Base-by-base conservation (phyloP, 2,888 invertebrate genomes). In the Agrochola circellaris region DNA sequence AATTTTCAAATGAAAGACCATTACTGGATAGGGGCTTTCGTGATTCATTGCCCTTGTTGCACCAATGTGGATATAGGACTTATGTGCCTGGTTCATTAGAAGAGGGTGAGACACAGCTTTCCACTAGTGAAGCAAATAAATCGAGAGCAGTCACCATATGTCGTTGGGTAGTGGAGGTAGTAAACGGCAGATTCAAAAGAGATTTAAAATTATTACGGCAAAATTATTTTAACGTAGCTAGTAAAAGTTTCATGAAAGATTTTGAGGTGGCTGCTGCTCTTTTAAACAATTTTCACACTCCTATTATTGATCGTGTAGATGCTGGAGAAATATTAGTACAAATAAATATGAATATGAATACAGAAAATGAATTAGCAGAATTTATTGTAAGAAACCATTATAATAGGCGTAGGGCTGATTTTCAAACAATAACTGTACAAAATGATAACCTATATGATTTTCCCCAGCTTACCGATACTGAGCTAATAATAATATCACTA, bases 111-210 rank as follows among this genome's bases (percentile, higher is more conserved):
- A 69, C 60, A 34, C 74, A 70, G 64, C 48, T 78, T 13, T 71
- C 77, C 4, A 81, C 74, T 30, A 58, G 23, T 0, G 64, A 76
- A 34, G 79, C 79, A 42, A 79, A 79, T 72, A 79, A 79, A 65
- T 74, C 74, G 0, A 71, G 82, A 48, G 60, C n/a, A n/a, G n/a
- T n/a, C 68, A 82, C 77, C 60, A 60, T 60, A 20, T 60, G 30
- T 30, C 60, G 30, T 30, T 30, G 60, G 60, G 26, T 20, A 30
- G 30, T 60, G 30, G 60, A 20, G n/a, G n/a, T 60, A 30, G 26
- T 60, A 9, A 60, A 60, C 20, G 60, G 60, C 60, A 30, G 26
- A 60, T 60, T 60, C 1, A 60, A 60, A 60, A 17, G 60, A 17
- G 60, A 60, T 20, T 30, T 60, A 20, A 65, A 65, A 65, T 65